Conservation (phyloP, 2,888 invertebrate species). For the Papilio demoleus region DNA sequence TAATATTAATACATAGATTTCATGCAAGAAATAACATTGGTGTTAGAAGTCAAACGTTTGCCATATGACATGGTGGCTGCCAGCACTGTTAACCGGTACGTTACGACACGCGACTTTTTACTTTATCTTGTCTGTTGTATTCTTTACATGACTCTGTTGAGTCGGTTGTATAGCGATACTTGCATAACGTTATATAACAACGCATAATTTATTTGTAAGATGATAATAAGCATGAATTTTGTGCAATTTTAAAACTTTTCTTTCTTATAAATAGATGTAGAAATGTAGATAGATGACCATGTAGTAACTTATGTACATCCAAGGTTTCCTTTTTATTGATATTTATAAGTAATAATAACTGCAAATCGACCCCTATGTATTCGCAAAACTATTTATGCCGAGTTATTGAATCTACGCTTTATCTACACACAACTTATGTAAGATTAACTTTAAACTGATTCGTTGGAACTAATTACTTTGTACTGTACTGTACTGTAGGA, state of each 20-base stretch:
- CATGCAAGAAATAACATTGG: constrained; percentile 14
- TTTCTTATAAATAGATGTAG: constrained; percentile 69
- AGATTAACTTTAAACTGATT: constrained; percentile 44
- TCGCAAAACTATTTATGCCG: constrained; percentile 35
- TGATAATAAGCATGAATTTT: constrained; percentile 57
- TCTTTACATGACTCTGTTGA: constrained; percentile 49
- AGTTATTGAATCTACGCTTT: constrained; percentile 44
- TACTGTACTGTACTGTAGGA: constrained; percentile 47
- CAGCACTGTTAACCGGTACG: constrained; percentile 13
- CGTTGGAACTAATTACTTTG: constrained; percentile 51
- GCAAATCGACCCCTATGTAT: constrained; percentile 31
- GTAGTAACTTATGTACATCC: constrained; percentile 58
- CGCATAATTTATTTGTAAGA: constrained; percentile 72
- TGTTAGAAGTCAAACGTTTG: constrained; percentile 33
- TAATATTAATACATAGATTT: constrained; percentile 30
- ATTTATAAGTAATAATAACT: constrained; percentile 35
- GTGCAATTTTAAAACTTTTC: constrained; percentile 55
- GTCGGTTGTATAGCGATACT: constrained; percentile 57
- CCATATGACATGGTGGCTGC: constrained; percentile 17
- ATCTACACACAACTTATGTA: constrained; percentile 44
- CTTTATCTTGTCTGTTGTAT: constrained; percentile 38
- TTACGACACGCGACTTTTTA: constrained; percentile 14
- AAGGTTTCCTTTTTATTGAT: constrained; percentile 44
- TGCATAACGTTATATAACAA: constrained; percentile 58
- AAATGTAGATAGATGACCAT: constrained; percentile 81